These are phyloP conservation scores for Linnaemya tessellans DNA, from an alignment of 2,888 invertebrate species.

Conservation along the genomic window DNA sequence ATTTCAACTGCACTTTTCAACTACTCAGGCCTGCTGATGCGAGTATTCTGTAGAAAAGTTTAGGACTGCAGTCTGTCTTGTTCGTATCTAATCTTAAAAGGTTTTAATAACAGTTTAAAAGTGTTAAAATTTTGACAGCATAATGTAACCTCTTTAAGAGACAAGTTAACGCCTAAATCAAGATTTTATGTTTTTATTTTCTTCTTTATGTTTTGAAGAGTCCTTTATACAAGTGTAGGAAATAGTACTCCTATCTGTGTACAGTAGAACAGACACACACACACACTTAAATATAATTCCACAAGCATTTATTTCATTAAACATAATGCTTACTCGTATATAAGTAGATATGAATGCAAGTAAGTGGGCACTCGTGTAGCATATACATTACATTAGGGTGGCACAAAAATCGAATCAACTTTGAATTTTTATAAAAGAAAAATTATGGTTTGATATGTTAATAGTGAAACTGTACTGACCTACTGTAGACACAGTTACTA, in stretches of 20 bases:
- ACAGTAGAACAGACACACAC: neutral
- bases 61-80: neutral
- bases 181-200: slow-evolving; percentile 15
- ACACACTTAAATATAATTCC: slow-evolving; percentile 2
- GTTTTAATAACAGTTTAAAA: slow-evolving; percentile 68
- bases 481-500: too few species aligned
- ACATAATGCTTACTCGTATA: neutral
- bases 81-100: slow-evolving; percentile 58
- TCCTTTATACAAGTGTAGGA: slow-evolving; percentile 54
- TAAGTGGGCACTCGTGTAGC: neutral
- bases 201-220: slow-evolving; percentile 33
- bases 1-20: slow-evolving; percentile 23
- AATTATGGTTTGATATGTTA: too few species aligned
- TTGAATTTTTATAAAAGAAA: too few species aligned
- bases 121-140: slow-evolving; percentile 67
- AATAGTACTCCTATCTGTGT: slow-evolving; percentile 9
- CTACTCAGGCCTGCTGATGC: neutral
- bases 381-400: too few species aligned
- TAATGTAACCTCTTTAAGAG: slow-evolving; percentile 61
- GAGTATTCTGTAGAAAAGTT: neutral
- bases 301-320: neutral
- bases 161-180: slow-evolving; percentile 61
- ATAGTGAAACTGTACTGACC: too few species aligned
- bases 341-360: neutral
- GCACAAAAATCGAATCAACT: too few species aligned